phyloP scores from a whole-genome alignment of 2,797 vertebrate genomes.

The Eptatretus atami region DNA sequence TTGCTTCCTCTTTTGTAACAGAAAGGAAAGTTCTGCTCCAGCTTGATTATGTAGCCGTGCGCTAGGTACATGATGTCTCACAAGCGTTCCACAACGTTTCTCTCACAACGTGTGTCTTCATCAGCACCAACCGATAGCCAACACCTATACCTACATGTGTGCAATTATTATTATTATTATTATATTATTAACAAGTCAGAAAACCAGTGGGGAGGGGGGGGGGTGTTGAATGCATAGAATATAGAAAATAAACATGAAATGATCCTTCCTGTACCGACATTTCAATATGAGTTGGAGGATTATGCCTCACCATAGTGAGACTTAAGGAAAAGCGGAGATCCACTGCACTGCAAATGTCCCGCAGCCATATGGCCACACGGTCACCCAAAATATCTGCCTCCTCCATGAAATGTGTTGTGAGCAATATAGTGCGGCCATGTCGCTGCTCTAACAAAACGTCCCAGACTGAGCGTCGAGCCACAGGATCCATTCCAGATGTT shows the following conservation, averaged over 20 bases:
- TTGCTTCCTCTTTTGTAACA: conserved; percentile 78
- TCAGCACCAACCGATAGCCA: conserved; percentile 95
- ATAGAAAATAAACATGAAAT: too few species aligned
- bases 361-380: conserved; percentile 81
- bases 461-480: conserved; percentile 61
- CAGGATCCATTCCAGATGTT: conserved; percentile 72
- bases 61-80: conserved; percentile 49
- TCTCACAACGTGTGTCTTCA: conserved; percentile 56
- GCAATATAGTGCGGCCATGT: conserved; percentile 49
- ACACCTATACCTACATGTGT: conserved; percentile 24
- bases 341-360: conserved; percentile 76
- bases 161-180: conserved; percentile 6
- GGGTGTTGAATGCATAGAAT: background rate
- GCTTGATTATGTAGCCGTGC: conserved; percentile 64
- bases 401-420: conserved; percentile 93
- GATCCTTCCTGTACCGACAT: background rate
- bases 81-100: conserved; percentile 45
- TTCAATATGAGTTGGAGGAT: background rate
- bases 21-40: conserved; percentile 66
- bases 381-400: conserved; percentile 82
- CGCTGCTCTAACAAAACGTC: conserved; percentile 74
- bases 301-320: conserved; percentile 46
- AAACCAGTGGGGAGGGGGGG: too few species aligned
- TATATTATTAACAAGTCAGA: conserved; percentile 3
- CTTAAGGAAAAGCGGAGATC: conserved; percentile 73